Base-by-base conservation (phyloP, 2,797 vertebrate species). In the Danio kyathit region DNA sequence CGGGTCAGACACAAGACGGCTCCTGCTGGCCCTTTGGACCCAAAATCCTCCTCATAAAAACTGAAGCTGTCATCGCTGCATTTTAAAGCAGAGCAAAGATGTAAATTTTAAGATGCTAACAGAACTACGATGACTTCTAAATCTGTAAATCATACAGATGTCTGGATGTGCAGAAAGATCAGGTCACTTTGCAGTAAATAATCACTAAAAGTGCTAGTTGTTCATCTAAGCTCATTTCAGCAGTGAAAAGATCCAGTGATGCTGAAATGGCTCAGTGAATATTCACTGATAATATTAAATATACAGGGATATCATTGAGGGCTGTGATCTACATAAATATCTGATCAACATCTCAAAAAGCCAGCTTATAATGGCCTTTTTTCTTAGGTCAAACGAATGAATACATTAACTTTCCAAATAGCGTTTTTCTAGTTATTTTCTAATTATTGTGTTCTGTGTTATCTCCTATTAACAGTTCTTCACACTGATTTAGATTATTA, bases 171-270 rank as follows among this genome's bases (percentile, higher is more conserved):
- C 84, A 82, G 87, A 88, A 76, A 85, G 67, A 21, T 67, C 41
- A 84, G 82, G 85, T 77, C 86, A 82, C 75, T 21, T 8, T 21
- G 83, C 81, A 83, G 76, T 84, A 88, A 87, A 88, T 79, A 67
- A 85, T 14, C 21, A 9, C 41, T 21, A 29, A 16, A 1, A 19
- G 40, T 29, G 6, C 40, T 5, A 38, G 73, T 82, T 10, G 77
- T 84, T 76, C 82, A 73, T 21, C 12, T 11, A 40, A 57, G 0
- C 41, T n/a, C 10, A 10, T 13, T 57, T 44, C 2, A 14, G 4
- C n/a, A 9, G 1, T 8, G 29, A 19, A 19, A 21, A 11, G 43
- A 9, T 59, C 0, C 12, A 9, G 13, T 21, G 21, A 59, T 9
- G 44, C 5, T 29, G 7, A 29, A 69, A 49, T 16, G 46, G 19